phyloP scores from a whole-genome alignment of 92 coral and sea anemone genomes.

The Porites evermanni region DNA sequence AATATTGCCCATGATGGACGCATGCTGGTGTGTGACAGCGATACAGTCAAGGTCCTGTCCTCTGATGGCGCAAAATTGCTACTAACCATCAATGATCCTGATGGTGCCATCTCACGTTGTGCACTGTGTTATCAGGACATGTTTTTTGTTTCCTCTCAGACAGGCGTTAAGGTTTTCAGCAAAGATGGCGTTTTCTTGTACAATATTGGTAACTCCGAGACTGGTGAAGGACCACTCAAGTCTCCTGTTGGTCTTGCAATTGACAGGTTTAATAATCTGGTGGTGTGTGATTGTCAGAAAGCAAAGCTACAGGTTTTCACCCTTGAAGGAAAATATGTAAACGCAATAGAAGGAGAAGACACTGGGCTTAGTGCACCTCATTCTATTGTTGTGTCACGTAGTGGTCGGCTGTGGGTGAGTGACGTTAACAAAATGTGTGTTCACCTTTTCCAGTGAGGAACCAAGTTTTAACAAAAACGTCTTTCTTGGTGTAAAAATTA shows the following conservation, averaged over 20 bases:
- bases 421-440: neutral
- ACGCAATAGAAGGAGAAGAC: no score
- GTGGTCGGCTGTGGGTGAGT: neutral
- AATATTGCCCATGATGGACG: neutral
- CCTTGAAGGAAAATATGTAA: constrained; percentile 18
- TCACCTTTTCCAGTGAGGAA: neutral
- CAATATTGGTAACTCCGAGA: constrained; percentile 24
- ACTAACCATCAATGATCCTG: constrained; percentile 4
- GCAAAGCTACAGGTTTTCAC: neutral
- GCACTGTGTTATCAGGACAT: neutral
- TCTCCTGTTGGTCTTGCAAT: constrained; percentile 59
- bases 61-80: constrained; percentile 19
- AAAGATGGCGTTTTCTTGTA: constrained; percentile 35
- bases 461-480: no score
- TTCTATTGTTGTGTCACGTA: constrained; percentile 1
- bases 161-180: constrained; percentile 50
- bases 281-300: constrained; percentile 21
- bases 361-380: neutral
- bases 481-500: no score
- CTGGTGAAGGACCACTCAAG: constrained; percentile 28
- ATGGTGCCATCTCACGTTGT: neutral
- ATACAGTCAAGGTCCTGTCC: constrained; percentile 15
- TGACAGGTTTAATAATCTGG: constrained; percentile 32
- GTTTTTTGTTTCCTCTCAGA: neutral
- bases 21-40: neutral